Percentiles rank a stretch among this genome's conserved stretches.
Conservation (phyloP, 2,888 invertebrate species). For the Oscheius myriophilus region DNA sequence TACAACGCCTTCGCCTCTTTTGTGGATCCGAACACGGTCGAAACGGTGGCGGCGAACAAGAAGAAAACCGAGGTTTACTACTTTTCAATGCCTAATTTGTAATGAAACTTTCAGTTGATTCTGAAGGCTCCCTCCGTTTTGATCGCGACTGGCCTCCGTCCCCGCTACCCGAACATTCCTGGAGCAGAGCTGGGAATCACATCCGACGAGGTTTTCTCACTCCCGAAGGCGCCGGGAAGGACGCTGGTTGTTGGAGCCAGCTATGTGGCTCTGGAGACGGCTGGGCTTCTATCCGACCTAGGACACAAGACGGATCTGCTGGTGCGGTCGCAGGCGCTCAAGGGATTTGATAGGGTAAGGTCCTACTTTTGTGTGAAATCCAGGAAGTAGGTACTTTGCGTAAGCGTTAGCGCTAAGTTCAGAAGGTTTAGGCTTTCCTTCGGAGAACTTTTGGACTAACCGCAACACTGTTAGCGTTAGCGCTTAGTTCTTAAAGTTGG, state of each 20-base stretch:
- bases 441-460: too few species aligned
- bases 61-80: constrained; percentile 39
- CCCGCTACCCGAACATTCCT: constrained; percentile 73
- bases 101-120: constrained; percentile 40
- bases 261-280: constrained; percentile 77
- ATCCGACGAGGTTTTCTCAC: constrained; percentile 76
- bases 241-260: constrained; percentile 76
- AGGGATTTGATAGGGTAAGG: constrained; percentile 75
- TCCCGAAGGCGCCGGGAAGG: constrained; percentile 73
- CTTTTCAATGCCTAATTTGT: background rate
- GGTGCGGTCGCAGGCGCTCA: constrained; percentile 75
- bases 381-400: background rate
- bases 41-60: constrained; percentile 66
- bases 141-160: constrained; percentile 75
- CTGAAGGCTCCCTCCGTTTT: constrained; percentile 73
- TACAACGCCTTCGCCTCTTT: constrained; percentile 74
- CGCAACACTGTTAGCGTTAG: too few species aligned
- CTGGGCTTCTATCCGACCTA: constrained; percentile 75
- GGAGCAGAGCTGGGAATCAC: constrained; percentile 74
- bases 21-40: constrained; percentile 72
- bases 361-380: background rate
- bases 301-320: constrained; percentile 72
- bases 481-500: too few species aligned
- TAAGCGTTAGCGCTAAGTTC: background rate
- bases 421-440: background rate